A percentile compares a stretch with the other conserved stretches of the same genome.
Conservation (phyloP, 2,888 invertebrate genomes). For the Epiperipatus broadwayi region DNA sequence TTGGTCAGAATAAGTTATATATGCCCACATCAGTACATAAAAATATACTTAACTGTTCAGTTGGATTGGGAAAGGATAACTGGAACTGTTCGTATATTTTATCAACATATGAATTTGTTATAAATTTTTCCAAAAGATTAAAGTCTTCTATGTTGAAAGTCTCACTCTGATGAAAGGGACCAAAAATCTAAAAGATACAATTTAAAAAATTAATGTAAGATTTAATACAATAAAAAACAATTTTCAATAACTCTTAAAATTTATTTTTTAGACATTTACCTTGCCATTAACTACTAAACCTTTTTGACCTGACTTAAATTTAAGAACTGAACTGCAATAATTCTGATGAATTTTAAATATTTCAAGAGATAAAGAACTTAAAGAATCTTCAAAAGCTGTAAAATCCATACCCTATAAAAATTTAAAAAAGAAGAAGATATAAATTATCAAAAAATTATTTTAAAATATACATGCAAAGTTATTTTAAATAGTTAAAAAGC, state of each 20-base stretch:
- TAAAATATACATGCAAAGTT: not conserved
- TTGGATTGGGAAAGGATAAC: conserved; percentile 19
- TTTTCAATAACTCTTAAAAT: too few relatives aligned
- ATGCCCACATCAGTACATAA: too few relatives aligned
- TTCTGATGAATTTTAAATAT: conserved; percentile 35
- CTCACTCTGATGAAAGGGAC: conserved; percentile 55
- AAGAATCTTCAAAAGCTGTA: conserved; percentile 23
- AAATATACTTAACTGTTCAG: too few relatives aligned
- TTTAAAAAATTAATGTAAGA: conserved; percentile 7
- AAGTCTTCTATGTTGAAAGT: conserved; percentile 70
- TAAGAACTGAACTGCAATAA: conserved; percentile 49
- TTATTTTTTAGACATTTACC: conserved; percentile 28
- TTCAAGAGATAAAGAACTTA: conserved; percentile 16
- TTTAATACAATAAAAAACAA: too few relatives aligned
- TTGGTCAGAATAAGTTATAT: too few relatives aligned
- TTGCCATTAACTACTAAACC: conserved; percentile 71
- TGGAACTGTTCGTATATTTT: conserved; percentile 45
- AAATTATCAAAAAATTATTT: too few relatives aligned
- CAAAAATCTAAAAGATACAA: conserved; percentile 35
- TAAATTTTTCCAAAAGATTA: conserved; percentile 53
- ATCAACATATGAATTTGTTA: conserved; percentile 32
- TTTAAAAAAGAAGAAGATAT: too few relatives aligned
- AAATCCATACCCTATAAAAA: conserved; percentile 31
- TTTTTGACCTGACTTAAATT: conserved; percentile 43
- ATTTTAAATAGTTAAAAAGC: not conserved